phyloP scores from a whole-genome alignment of 2,113 vertebrate genomes.

The Plectropomus leopardus region DNA sequence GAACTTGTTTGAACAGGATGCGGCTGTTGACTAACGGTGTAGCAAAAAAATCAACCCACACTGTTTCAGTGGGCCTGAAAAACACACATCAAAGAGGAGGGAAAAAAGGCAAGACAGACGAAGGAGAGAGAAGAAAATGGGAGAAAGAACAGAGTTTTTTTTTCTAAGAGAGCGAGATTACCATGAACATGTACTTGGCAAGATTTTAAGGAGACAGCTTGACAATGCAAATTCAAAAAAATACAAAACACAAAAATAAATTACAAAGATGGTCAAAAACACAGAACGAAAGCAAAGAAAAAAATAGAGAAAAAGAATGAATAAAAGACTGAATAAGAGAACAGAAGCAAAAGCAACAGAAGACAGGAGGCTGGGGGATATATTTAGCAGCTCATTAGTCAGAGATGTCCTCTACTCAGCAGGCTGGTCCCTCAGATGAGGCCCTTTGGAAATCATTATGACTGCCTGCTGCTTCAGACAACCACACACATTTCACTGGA shows the following conservation, averaged over 20 bases:
- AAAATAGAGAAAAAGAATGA: constrained; percentile 3
- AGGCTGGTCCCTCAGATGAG: constrained; percentile 78
- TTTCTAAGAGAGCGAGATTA: not conserved
- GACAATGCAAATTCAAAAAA: constrained; percentile 3
- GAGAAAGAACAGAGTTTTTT: not conserved
- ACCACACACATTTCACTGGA: constrained; percentile 58
- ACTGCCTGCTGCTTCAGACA: constrained; percentile 79
- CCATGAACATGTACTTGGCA: not conserved
- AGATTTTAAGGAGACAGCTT: not conserved
- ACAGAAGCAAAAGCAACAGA: constrained; percentile 54
- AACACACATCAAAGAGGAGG: constrained; percentile 42
- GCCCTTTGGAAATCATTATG: constrained; percentile 82
- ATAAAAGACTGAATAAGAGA: constrained; percentile 30
- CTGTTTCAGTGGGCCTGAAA: constrained; percentile 45
- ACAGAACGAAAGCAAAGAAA: not conserved
- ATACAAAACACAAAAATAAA: not conserved
- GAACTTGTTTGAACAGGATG: constrained; percentile 68
- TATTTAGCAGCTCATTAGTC: constrained; percentile 85
- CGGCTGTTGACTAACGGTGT: constrained; percentile 65
- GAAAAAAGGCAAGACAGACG: not conserved
- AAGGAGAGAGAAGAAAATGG: not conserved
- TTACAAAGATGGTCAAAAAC: not conserved
- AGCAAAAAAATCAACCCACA: constrained; percentile 56
- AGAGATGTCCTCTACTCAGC: constrained; percentile 80
- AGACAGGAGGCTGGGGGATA: constrained; percentile 76